A percentile compares a stretch with the other conserved stretches of the same genome.
phyloP scores from a whole-genome alignment of 2,113 vertebrate genomes.

The Uria lomvia region DNA sequence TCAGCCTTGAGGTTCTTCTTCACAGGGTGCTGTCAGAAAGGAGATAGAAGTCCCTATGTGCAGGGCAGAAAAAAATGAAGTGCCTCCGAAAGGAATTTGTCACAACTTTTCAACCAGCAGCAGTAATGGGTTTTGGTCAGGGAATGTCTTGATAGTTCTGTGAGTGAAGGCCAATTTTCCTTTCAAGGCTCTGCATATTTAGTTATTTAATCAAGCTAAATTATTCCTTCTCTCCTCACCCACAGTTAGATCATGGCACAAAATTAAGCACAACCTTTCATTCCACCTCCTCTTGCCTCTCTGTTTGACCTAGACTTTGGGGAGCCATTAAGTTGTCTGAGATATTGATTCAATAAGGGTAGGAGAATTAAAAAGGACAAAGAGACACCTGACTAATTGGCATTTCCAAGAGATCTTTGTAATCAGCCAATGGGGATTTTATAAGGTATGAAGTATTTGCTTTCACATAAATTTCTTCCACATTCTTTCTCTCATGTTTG shows the following conservation, averaged over 20 bases:
- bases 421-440: conserved; percentile 50
- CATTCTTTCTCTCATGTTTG: conserved; percentile 37
- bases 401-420: conserved; percentile 64
- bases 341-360: conserved; percentile 65
- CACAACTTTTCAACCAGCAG: neutral
- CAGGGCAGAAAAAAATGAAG: neutral
- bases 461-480: conserved; percentile 60
- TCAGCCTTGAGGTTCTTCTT: neutral
- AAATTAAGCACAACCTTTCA: conserved; percentile 32
- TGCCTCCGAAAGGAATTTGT: neutral
- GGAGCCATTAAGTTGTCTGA: conserved; percentile 63
- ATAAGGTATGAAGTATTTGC: conserved; percentile 47
- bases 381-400: conserved; percentile 66
- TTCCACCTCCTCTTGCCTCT: conserved; percentile 39
- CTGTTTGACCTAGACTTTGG: conserved; percentile 62
- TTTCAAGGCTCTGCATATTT: conserved; percentile 22
- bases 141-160: neutral
- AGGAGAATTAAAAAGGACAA: conserved; percentile 66
- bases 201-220: conserved; percentile 49
- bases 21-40: neutral
- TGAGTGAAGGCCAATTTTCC: conserved; percentile 24
- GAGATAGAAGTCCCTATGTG: neutral
- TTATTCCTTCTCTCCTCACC: conserved; percentile 41
- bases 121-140: conserved; percentile 11
- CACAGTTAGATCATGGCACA: conserved; percentile 1